phyloP scores from a whole-genome alignment of 2,888 invertebrate species.

The Sipunculus nudus region DNA sequence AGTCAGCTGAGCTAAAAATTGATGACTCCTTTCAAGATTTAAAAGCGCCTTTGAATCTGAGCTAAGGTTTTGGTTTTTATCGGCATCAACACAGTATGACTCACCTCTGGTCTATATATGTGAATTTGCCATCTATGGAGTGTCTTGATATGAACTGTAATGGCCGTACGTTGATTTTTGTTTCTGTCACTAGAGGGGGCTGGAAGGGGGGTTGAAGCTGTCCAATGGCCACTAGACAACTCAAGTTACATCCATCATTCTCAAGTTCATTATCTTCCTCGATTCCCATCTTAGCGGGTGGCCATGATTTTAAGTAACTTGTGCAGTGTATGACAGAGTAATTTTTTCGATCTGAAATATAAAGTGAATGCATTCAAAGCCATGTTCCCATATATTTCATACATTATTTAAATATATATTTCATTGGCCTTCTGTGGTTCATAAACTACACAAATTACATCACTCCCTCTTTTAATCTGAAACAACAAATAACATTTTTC shows the following conservation, averaged over 20 bases:
- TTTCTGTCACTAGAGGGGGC: constrained; percentile 44
- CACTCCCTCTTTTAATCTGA: too few relatives aligned
- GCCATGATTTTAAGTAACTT: constrained; percentile 92
- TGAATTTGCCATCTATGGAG: constrained; percentile 89
- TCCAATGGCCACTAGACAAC: constrained; percentile 89
- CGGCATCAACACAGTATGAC: constrained; percentile 36
- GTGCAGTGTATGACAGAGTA: constrained; percentile 92
- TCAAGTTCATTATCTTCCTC: constrained; percentile 76
- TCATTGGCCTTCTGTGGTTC: too few relatives aligned
- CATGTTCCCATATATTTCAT: too few relatives aligned
- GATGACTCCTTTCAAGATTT: too few relatives aligned
- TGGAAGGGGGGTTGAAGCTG: constrained; percentile 75
- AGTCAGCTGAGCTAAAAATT: too few relatives aligned
- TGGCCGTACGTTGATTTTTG: constrained; percentile 48
- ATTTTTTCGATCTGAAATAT: constrained; percentile 76
- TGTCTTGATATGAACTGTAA: constrained; percentile 81
- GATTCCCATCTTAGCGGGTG: constrained; percentile 79
- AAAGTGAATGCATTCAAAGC: too few relatives aligned
- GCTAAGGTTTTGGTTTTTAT: too few relatives aligned
- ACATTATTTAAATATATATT: too few relatives aligned
- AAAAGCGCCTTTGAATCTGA: too few relatives aligned
- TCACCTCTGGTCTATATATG: constrained; percentile 91
- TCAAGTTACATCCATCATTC: constrained; percentile 76
- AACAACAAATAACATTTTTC: too few relatives aligned
- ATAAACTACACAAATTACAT: too few relatives aligned